These are phyloP conservation scores for Oreochromis tanganicae DNA, from an alignment of 2,113 vertebrate species.

Conservation along the genomic window DNA sequence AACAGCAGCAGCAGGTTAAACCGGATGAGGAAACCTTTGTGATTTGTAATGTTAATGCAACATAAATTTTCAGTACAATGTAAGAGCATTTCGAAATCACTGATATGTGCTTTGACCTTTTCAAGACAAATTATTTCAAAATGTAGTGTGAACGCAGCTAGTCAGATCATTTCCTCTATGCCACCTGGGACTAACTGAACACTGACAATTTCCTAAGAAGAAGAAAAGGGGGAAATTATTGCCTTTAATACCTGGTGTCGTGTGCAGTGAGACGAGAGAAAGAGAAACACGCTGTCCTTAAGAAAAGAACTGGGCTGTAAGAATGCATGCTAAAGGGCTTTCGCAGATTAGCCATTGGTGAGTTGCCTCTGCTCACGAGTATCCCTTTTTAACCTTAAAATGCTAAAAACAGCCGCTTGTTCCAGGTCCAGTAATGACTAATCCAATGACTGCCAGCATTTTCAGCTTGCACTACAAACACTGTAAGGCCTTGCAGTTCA, in stretches of 20 bases:
- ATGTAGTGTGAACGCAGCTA: conserved; percentile 4
- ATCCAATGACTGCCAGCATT: conserved; percentile 51
- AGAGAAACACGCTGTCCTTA: conserved; percentile 1
- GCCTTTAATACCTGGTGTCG: conserved; percentile 5
- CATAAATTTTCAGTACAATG: conserved; percentile 13
- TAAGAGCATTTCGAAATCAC: conserved; percentile 20
- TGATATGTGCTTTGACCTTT: conserved; percentile 53
- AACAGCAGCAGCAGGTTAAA: conserved; percentile 42
- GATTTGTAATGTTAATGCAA: conserved; percentile 13
- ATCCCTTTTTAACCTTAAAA: conserved; percentile 59
- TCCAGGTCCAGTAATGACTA: conserved; percentile 56
- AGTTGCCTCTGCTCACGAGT: conserved; percentile 43
- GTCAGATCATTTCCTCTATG: conserved; percentile 40
- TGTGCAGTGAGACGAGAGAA: not conserved
- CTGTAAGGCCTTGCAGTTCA: conserved; percentile 32
- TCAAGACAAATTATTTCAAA: conserved; percentile 47
- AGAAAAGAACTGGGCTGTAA: not conserved
- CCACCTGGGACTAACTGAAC: conserved; percentile 27
- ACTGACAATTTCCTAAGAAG: conserved; percentile 12
- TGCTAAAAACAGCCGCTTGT: conserved; percentile 57
- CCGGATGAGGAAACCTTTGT: conserved; percentile 9
- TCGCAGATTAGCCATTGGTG: conserved; percentile 51
- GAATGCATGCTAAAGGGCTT: conserved; percentile 7
- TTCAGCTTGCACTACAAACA: conserved; percentile 32
- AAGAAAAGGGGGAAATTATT: not conserved